Percentiles rank a stretch among this genome's conserved stretches.
Evolutionary conservation across 2,888 invertebrate genomes (phyloP).

Genomic region (Hypercompe scribonia): DNA sequence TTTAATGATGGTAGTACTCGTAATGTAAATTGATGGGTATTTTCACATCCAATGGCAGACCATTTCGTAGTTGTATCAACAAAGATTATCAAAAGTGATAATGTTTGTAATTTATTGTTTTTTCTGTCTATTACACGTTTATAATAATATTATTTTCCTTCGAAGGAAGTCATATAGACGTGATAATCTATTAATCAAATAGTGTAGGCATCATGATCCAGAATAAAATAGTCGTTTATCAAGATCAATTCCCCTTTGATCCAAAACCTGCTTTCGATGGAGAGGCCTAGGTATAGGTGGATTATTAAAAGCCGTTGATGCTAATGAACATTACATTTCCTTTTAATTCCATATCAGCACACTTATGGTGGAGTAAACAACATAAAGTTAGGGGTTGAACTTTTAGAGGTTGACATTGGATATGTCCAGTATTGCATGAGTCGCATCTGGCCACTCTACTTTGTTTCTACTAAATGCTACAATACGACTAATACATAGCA

Average conservation of each 20-base stretch:
- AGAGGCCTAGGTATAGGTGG: no score
- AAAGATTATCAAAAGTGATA: background rate
- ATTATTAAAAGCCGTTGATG: no score
- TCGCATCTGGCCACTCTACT: constrained; percentile 20
- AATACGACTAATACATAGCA: constrained; percentile 22
- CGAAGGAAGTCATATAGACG: background rate
- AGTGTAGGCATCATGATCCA: background rate
- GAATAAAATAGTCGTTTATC: background rate
- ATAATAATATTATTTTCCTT: background rate
- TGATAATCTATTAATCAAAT: background rate
- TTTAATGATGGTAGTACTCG: no score
- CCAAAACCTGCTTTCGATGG: no score
- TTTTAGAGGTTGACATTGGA: background rate
- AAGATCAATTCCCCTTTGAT: background rate
- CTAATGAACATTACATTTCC: background rate
- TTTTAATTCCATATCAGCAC: background rate
- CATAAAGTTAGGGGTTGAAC: background rate
- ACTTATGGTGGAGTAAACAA: background rate
- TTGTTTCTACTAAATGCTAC: constrained; percentile 18
- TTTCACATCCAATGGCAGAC: background rate
- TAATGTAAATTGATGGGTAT: background rate
- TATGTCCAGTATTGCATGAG: constrained; percentile 18
- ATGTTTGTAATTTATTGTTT: background rate
- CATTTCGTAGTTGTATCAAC: background rate
- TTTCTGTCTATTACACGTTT: background rate